Conservation (phyloP, 2,888 invertebrate genomes). For the Xanthia togata region DNA sequence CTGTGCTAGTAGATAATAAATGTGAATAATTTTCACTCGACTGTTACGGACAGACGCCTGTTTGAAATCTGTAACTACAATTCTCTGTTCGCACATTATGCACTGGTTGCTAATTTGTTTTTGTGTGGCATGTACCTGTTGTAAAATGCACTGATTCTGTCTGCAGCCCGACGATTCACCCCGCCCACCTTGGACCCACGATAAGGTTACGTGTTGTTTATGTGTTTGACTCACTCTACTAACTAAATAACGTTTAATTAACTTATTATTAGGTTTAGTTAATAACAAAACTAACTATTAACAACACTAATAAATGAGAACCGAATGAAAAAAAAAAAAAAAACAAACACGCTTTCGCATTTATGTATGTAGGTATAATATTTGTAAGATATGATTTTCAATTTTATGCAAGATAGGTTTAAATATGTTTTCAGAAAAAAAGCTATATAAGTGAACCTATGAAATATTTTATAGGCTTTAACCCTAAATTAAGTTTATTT, state of each 20-base stretch:
- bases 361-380: neutral
- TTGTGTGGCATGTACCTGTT: conserved; percentile 74
- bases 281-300: conserved; percentile 21
- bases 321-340: too few relatives aligned
- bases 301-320: neutral
- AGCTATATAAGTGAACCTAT: too few relatives aligned
- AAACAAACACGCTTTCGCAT: neutral
- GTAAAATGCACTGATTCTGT: conserved; percentile 79
- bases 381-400: neutral
- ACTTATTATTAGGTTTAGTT: conserved; percentile 10
- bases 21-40: conserved; percentile 35
- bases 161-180: conserved; percentile 71
- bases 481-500: neutral
- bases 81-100: conserved; percentile 20
- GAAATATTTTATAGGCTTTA: neutral
- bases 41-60: neutral
- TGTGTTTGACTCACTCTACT: conserved; percentile 59
- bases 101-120: conserved; percentile 42
- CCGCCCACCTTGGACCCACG: conserved; percentile 56
- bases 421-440: too few relatives aligned
- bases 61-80: conserved; percentile 21
- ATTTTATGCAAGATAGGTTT: neutral
- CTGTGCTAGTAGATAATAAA: neutral
- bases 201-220: conserved; percentile 73
- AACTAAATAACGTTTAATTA: conserved; percentile 25